Evolutionary conservation across 2,888 invertebrate species (phyloP).

Genomic region (Drosophila ezoana): DNA sequence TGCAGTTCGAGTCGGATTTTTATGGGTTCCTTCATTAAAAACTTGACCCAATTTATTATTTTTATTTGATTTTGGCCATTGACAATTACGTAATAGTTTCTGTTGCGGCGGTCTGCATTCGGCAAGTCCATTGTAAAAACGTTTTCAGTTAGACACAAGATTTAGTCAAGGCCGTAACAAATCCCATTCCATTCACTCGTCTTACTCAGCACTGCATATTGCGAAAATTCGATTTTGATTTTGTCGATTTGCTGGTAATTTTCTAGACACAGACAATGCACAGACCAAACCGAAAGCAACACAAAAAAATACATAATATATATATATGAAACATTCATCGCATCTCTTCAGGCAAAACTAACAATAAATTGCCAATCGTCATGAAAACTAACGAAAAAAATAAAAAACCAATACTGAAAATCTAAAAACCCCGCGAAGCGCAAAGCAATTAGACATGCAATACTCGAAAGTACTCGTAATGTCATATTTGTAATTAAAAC

Average conservation of each 20-base stretch:
- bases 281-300: conserved; percentile 1
- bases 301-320: conserved; percentile 1
- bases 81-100: conserved; percentile 23
- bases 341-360: conserved; percentile 56
- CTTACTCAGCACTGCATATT: conserved; percentile 41
- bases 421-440: conserved; percentile 60
- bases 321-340: conserved; percentile 32
- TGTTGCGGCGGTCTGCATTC: conserved; percentile 5
- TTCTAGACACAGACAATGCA: conserved; percentile 38
- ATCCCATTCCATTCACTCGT: conserved; percentile 75
- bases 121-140: conserved; percentile 36
- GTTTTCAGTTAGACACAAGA: conserved; percentile 32
- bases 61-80: conserved; percentile 18
- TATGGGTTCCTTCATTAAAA: conserved; percentile 39
- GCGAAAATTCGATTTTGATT: conserved; percentile 57
- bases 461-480: conserved; percentile 75
- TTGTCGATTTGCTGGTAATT: conserved; percentile 48
- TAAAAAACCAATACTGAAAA: conserved; percentile 26
- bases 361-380: conserved; percentile 72
- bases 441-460: conserved; percentile 81
- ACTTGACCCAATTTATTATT: conserved; percentile 51
- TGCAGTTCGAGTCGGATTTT: conserved; percentile 5
- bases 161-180: conserved; percentile 68
- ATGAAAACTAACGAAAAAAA: conserved; percentile 54
- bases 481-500: conserved; percentile 79